Evolutionary conservation across 2,888 invertebrate genomes (phyloP).

Genomic region (Octonoba sinensis): DNA sequence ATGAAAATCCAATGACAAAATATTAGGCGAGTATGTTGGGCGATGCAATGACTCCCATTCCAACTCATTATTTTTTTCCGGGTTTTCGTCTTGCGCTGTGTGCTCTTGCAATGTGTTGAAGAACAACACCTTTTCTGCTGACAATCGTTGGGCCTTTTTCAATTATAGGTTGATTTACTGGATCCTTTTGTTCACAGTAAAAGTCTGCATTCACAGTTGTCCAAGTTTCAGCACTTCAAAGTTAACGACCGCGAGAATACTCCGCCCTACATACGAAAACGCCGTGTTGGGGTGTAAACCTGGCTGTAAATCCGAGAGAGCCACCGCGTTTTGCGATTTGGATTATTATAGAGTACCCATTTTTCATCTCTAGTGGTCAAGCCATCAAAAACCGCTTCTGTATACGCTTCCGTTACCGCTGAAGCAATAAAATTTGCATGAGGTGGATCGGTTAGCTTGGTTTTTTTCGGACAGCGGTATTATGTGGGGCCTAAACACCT

Average conservation of each 20-base stretch:
- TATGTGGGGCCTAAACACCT: no score
- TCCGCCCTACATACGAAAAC: no score
- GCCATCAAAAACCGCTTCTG: not conserved
- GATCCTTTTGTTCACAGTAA: no score
- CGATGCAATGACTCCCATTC: no score
- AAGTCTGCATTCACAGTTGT: no score
- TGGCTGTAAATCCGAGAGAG: not conserved
- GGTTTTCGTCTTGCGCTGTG: not conserved
- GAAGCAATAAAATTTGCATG: not conserved
- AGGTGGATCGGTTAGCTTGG: not conserved
- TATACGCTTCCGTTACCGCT: not conserved
- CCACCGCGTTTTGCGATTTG: not conserved
- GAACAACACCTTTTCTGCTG: not conserved
- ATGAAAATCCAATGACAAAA: no score
- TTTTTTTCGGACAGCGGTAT: no score
- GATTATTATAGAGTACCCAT: no score
- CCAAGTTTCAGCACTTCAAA: no score
- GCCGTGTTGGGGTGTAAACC: no score
- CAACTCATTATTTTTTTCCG: not conserved
- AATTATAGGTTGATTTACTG: not conserved
- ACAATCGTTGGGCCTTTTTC: not conserved
- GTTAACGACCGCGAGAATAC: no score
- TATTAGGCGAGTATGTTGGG: no score
- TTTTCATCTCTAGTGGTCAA: not conserved
- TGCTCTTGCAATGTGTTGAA: not conserved